Percentiles rank a stretch among this genome's conserved stretches.
phyloP scores from a whole-genome alignment of 2,113 vertebrate genomes.

The Progne subis region DNA sequence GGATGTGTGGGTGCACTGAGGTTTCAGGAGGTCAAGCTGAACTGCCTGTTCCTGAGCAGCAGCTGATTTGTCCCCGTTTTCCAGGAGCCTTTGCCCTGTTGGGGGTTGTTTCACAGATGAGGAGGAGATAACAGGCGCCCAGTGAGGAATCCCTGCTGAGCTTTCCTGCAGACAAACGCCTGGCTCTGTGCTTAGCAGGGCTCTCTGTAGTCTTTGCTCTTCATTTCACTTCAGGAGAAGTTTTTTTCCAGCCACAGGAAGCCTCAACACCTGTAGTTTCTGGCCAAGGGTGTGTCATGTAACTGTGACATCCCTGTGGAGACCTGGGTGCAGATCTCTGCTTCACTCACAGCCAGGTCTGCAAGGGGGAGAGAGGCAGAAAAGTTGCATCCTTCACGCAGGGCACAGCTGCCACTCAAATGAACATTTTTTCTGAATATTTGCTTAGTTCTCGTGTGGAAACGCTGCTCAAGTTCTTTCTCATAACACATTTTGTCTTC shows the following conservation, averaged over 20 bases:
- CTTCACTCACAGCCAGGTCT: not conserved
- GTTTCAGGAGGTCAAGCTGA: not conserved
- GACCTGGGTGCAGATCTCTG: not conserved
- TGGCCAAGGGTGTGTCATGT: accelerated
- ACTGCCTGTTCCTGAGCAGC: not conserved
- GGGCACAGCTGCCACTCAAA: not conserved
- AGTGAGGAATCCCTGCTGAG: not conserved
- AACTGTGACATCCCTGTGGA: not conserved
- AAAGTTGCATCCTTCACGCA: accelerated
- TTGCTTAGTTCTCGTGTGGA: not conserved
- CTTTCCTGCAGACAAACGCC: not conserved
- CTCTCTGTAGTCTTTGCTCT: not conserved
- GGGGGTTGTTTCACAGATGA: not conserved
- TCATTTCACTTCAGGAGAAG: not conserved
- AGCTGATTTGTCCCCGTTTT: not conserved
- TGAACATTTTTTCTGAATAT: not conserved
- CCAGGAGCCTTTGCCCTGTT: not conserved
- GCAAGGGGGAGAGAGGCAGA: not conserved
- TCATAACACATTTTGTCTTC: not conserved
- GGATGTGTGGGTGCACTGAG: not conserved
- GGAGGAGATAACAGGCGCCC: not conserved
- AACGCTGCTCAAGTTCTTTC: not conserved
- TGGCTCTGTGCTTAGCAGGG: not conserved
- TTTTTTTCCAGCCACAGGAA: not conserved
- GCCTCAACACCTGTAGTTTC: not conserved